phyloP scores from a whole-genome alignment of 2,113 vertebrate species.

The Empidonax traillii region DNA sequence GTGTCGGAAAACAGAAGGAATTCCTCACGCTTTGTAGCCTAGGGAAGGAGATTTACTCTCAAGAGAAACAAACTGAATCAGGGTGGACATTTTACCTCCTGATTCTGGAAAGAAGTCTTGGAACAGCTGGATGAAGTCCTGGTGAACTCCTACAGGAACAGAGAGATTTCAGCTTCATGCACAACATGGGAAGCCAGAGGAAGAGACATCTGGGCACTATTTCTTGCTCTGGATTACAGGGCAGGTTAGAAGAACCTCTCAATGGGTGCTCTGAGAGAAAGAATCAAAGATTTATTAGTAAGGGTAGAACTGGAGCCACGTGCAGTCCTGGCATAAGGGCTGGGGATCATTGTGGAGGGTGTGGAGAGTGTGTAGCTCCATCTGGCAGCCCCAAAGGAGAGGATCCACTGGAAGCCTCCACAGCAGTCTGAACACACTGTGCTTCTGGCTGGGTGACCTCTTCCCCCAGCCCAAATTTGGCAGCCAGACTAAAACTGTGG shows the following conservation, averaged over 20 bases:
- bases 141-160: rapidly evolving
- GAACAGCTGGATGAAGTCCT: background rate
- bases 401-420: background rate
- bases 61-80: background rate
- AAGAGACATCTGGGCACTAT: background rate
- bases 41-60: background rate
- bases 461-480: background rate
- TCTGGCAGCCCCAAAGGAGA: conserved; percentile 3
- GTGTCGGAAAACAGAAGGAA: background rate
- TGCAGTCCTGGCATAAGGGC: background rate
- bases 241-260: background rate
- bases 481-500: background rate
- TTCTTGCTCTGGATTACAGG: background rate
- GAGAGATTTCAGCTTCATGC: background rate
- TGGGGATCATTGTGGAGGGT: background rate
- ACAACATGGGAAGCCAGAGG: background rate
- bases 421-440: background rate
- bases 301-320: background rate
- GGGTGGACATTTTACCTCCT: background rate
- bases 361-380: background rate
- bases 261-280: background rate
- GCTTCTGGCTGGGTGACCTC: conserved; percentile 5
- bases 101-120: background rate
- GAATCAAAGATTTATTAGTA: background rate
- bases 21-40: background rate